phyloP scores from a whole-genome alignment of 2,888 invertebrate genomes.

The Trichogramma dendrolimi region DNA sequence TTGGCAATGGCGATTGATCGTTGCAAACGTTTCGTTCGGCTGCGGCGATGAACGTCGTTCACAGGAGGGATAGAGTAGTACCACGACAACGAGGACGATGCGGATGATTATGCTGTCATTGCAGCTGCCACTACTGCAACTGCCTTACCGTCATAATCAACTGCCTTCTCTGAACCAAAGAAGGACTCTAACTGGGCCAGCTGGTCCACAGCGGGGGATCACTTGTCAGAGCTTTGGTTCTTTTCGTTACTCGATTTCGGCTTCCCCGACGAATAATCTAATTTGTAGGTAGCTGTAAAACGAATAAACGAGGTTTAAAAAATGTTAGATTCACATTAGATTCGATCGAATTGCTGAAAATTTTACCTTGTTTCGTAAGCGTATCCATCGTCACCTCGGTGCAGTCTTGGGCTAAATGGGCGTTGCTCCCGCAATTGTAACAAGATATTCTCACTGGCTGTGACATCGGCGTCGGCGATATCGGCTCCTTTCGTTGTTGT shows the following conservation, averaged over 20 bases:
- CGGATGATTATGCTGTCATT: constrained; percentile 20
- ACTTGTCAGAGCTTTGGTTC: constrained; percentile 52
- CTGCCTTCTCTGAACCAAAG: background rate
- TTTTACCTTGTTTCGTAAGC: constrained; percentile 61
- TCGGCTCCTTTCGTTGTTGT: constrained; percentile 35
- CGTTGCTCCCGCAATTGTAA: constrained; percentile 86
- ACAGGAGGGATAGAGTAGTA: no score
- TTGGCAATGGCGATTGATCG: no score
- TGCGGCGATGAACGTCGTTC: no score
- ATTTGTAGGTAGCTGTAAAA: constrained; percentile 52
- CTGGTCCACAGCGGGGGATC: constrained; percentile 50
- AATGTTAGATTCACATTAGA: background rate
- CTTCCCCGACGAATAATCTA: constrained; percentile 52
- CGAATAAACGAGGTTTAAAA: background rate
- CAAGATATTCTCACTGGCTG: constrained; percentile 70
- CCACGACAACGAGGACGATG: no score
- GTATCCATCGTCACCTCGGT: constrained; percentile 90
- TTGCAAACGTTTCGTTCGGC: no score
- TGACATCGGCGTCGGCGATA: constrained; percentile 51
- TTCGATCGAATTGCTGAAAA: background rate
- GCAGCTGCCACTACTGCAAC: constrained; percentile 5
- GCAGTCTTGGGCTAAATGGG: constrained; percentile 82
- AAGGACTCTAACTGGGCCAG: constrained; percentile 3
- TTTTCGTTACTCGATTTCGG: constrained; percentile 44
- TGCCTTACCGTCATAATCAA: background rate